Percentiles rank a stretch among this genome's conserved stretches.
Evolutionary conservation across 2,113 vertebrate genomes (phyloP).

Genomic region (Chaetura pelagica): DNA sequence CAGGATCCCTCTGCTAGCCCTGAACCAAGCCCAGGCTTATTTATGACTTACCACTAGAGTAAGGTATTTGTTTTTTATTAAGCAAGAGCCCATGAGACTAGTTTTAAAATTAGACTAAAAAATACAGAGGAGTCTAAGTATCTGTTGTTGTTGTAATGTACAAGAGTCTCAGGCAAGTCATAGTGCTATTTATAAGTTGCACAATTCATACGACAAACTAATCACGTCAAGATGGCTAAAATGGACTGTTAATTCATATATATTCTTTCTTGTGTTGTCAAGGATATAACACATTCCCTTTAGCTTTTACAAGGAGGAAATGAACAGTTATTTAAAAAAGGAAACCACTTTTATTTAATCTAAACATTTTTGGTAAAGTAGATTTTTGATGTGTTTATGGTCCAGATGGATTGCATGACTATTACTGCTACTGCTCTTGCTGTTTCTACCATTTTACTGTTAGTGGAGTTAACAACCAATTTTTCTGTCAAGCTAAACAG

Average conservation of each 20-base stretch:
- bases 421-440: neutral
- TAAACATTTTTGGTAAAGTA: neutral
- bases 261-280: neutral
- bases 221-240: slow-evolving; percentile 12
- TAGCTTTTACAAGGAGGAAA: neutral
- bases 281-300: neutral
- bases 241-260: neutral
- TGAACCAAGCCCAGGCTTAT: neutral
- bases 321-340: neutral
- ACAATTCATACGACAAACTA: neutral
- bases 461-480: neutral
- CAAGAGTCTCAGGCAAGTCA: neutral
- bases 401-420: neutral
- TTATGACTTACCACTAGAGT: slow-evolving; percentile 7
- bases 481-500: neutral
- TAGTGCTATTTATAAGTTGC: neutral
- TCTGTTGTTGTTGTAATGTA: neutral
- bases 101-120: slow-evolving; percentile 31
- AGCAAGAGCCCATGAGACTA: neutral
- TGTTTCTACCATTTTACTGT: neutral
- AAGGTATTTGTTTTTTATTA: neutral
- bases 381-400: neutral
- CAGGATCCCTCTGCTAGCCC: slow-evolving; percentile 13
- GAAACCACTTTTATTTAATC: slow-evolving; percentile 10
- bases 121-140: neutral